Base-by-base conservation (phyloP, 2,888 invertebrate species). In the Orthosia gracilis region DNA sequence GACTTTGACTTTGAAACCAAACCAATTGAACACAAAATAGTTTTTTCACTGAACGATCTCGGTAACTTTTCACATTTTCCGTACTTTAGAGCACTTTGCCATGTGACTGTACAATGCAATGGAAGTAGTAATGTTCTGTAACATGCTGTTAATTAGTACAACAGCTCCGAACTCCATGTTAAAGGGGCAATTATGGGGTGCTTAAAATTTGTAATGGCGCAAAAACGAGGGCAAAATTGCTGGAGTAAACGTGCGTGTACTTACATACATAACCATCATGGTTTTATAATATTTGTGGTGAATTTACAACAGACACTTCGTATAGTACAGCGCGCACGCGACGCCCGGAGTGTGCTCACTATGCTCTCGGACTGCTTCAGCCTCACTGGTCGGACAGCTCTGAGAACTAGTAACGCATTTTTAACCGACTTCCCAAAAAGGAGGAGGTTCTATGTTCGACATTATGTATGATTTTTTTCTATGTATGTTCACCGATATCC, bases 111-210 rank as follows among this genome's bases (percentile, higher is more conserved):
- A 58, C 1, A 68, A 12, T 11, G 47, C 26, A 47, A 52, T 52
- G 49, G 5, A 50, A 5, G 45, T 54, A 13, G 59, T 21, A 5
- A 21, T 55, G 52, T 47, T 12, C 49, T 61, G 12, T 49, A 40
- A 80, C 13, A 75, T 26, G 26, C 75, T 62, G 81, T 75, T 80
- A 80, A 78, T 78, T 75, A 69, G 75, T 80, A n/a, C 12, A 65
- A 61, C 57, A 21, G 52, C 57, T 47, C 15, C 50, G 49, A 69
- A 75, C 47, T 69, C 26, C 61, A 65, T 57, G 68, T 57, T 45
- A 57, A 49, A 69, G n/a, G 7, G 50, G 47, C 52, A 65, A 64
- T 63, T 64, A 57, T 1, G 40, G 9, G 57, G 45, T 61, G 47
- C 65, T 63, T 11, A 68, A 80, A 54, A 68, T 74, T 68, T 62